Conservation (phyloP, 35 echinoderm and acorn worm genomes). For the Holothuria glaberrima region DNA sequence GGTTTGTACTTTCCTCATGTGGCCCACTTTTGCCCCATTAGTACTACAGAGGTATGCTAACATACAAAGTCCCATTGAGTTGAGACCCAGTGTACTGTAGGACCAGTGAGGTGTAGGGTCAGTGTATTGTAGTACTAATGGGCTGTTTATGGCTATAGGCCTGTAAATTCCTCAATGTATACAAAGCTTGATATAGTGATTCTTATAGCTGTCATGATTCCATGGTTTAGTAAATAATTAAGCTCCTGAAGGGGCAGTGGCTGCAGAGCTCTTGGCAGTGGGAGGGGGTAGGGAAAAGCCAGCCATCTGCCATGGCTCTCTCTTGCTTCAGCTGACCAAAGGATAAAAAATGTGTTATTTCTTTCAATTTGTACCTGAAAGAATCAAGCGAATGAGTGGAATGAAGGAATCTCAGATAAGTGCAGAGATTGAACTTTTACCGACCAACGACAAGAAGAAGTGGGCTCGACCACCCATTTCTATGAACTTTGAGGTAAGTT, state of each 20-base stretch:
- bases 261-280: background rate
- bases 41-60: too few relatives aligned
- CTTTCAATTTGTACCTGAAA: background rate
- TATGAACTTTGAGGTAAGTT: slow-evolving; percentile 99
- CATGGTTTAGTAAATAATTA: too few relatives aligned
- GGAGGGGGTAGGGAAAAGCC: background rate
- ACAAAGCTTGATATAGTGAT: too few relatives aligned
- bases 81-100: too few relatives aligned
- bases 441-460: slow-evolving; percentile 97
- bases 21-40: too few relatives aligned
- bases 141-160: too few relatives aligned
- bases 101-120: too few relatives aligned
- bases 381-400: slow-evolving; percentile 98
- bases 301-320: background rate
- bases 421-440: slow-evolving; percentile 96
- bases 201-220: too few relatives aligned
- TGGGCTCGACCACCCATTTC: slow-evolving; percentile 98
- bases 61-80: too few relatives aligned
- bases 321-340: background rate
- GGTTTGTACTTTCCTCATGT: too few relatives aligned
- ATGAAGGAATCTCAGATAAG: slow-evolving; percentile 99
- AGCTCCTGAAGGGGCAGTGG: background rate
- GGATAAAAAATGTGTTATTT: background rate
- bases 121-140: too few relatives aligned
- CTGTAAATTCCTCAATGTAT: too few relatives aligned